Percentiles rank a stretch among this genome's conserved stretches.
Conservation (phyloP, 1,140 invertebrate genomes). For the Hylaeus anthracinus region DNA sequence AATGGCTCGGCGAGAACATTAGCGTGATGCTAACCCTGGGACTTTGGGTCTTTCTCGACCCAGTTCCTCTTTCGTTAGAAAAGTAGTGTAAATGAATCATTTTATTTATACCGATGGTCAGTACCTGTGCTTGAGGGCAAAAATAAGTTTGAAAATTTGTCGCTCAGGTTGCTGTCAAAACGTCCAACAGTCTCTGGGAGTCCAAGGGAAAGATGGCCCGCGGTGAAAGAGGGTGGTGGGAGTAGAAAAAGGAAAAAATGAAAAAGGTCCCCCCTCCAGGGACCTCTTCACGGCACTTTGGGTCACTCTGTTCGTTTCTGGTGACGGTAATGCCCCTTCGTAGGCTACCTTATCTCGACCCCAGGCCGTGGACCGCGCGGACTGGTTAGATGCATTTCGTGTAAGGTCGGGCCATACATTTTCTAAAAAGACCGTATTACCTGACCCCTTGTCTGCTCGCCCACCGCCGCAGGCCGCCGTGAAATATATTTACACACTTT, state of each 20-base stretch:
- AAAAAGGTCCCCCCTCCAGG: constrained; percentile 4
- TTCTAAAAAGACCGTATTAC: constrained; percentile 66
- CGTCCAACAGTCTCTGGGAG: not conserved
- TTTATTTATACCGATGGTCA: too few species aligned
- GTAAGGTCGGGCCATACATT: constrained; percentile 61
- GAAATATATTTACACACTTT: constrained; percentile 15
- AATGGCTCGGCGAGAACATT: not conserved
- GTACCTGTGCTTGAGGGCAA: too few species aligned
- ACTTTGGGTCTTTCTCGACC: too few species aligned
- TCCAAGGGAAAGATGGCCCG: constrained; percentile 5
- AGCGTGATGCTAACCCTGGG: too few species aligned
- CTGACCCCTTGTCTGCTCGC: constrained; percentile 52
- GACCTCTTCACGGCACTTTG: constrained; percentile 5
- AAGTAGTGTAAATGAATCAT: too few species aligned
- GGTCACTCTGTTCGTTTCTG: constrained; percentile 52
- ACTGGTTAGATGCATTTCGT: constrained; percentile 58
- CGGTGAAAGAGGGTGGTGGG: not conserved
- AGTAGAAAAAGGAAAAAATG: not conserved
- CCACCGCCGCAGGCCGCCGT: constrained; percentile 3
- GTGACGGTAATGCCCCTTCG: constrained; percentile 63
- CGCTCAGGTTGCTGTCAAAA: constrained; percentile 49
- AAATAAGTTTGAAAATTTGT: not conserved
- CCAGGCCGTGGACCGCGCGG: constrained; percentile 25
- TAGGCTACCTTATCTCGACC: constrained; percentile 60
- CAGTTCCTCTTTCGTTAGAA: too few species aligned